Evolutionary conservation across 2,113 vertebrate genomes (phyloP).

Genomic region (Callaeas wilsoni): DNA sequence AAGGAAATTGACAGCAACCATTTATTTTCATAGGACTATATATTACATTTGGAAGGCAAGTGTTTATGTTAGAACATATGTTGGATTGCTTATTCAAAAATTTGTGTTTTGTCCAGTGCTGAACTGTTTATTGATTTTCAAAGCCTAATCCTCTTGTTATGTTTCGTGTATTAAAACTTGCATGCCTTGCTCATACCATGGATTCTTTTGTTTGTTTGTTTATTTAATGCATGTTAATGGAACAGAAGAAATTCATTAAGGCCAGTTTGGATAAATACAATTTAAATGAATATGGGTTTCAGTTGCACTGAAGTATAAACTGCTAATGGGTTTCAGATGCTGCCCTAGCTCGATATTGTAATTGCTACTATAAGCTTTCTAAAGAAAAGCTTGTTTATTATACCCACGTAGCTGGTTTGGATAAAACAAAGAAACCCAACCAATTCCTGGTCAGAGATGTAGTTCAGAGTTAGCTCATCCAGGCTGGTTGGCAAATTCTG

Average conservation of each 20-base stretch:
- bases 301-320: slow-evolving; percentile 55
- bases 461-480: slow-evolving; percentile 42
- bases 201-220: slow-evolving; percentile 63
- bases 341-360: slow-evolving; percentile 17
- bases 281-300: slow-evolving; percentile 27
- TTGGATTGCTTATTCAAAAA: slow-evolving; percentile 60
- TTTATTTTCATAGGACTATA: slow-evolving; percentile 70
- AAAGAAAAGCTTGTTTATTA: slow-evolving; percentile 38
- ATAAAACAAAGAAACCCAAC: neutral
- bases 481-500: slow-evolving; percentile 52
- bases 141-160: slow-evolving; percentile 67
- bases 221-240: slow-evolving; percentile 68
- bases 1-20: slow-evolving; percentile 66
- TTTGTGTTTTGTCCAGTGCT: slow-evolving; percentile 54
- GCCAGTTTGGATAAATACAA: slow-evolving; percentile 46
- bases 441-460: neutral
- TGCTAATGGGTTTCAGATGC: slow-evolving; percentile 74
- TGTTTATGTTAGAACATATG: slow-evolving; percentile 69
- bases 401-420: neutral
- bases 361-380: slow-evolving; percentile 9
- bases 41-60: slow-evolving; percentile 63
- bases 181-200: slow-evolving; percentile 56
- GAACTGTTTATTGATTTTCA: slow-evolving; percentile 61
- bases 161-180: slow-evolving; percentile 63
- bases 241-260: slow-evolving; percentile 66